Evolutionary conservation across 2,888 invertebrate species (phyloP).

Genomic region (Bedellia somnulentella): DNA sequence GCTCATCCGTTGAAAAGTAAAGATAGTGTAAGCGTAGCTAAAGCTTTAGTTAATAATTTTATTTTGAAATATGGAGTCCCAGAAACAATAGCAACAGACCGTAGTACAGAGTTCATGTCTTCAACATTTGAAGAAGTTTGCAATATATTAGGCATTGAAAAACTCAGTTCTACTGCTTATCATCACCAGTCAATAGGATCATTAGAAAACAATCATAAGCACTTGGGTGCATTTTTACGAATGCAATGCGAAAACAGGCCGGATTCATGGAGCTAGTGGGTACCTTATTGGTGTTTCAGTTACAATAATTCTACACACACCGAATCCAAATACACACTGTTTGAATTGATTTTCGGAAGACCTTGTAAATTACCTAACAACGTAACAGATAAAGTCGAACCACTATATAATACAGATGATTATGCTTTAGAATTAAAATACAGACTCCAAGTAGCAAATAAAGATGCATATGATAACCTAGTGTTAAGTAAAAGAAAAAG

Average conservation of each 20-base stretch:
- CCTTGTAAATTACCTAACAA: not conserved
- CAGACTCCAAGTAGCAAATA: slow-evolving; percentile 2
- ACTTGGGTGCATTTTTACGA: not conserved
- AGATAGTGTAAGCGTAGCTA: not conserved
- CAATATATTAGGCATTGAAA: slow-evolving; percentile 3
- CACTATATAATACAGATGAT: slow-evolving; percentile 1
- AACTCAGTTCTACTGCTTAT: slow-evolving; percentile 2
- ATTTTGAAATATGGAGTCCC: slow-evolving; percentile 6
- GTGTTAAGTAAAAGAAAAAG: not conserved
- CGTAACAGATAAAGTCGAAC: not conserved
- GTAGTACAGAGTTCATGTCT: slow-evolving; percentile 3
- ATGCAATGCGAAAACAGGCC: not conserved
- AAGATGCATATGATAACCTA: slow-evolving; percentile 2
- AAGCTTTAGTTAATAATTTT: not conserved
- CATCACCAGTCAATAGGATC: not conserved
- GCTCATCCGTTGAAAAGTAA: not conserved
- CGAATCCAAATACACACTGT: slow-evolving; percentile 2
- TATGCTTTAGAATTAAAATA: slow-evolving; percentile 5
- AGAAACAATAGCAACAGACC: slow-evolving; percentile 2
- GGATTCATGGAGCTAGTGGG: not conserved
- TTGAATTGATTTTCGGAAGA: slow-evolving; percentile 1
- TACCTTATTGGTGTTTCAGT: not conserved
- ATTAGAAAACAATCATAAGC: not conserved
- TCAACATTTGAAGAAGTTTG: slow-evolving; percentile 4
- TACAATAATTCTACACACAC: slow-evolving; percentile 2